Evolutionary conservation across 2,888 invertebrate species (phyloP).

Genomic region (Nezara viridula): DNA sequence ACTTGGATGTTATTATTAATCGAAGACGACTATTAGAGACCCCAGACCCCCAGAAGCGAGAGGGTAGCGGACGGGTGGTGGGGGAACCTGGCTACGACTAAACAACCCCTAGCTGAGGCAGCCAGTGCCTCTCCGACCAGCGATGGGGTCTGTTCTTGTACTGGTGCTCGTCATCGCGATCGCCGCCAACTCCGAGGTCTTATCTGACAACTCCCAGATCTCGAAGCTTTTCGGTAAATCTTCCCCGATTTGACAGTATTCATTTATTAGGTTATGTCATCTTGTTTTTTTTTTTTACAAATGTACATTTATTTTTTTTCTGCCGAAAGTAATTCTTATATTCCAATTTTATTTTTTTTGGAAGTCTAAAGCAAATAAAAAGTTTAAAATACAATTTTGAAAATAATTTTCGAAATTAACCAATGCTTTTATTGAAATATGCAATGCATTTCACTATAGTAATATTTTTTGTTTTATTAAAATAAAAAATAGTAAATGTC

Average conservation of each 20-base stretch:
- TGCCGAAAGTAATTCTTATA: background rate
- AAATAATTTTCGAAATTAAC: no score
- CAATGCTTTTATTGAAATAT: no score
- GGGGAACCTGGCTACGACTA: slow-evolving; percentile 37
- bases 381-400: no score
- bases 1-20: no score
- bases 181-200: slow-evolving; percentile 54
- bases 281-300: background rate
- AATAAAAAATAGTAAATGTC: no score
- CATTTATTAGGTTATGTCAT: background rate
- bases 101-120: slow-evolving; percentile 35
- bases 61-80: background rate
- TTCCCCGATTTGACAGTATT: background rate
- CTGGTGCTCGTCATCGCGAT: slow-evolving; percentile 37
- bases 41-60: background rate
- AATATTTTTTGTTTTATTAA: no score
- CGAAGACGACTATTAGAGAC: background rate
- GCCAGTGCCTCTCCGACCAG: slow-evolving; percentile 45
- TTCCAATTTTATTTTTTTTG: no score
- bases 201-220: slow-evolving; percentile 28
- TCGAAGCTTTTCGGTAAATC: slow-evolving; percentile 54
- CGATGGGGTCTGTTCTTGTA: slow-evolving; percentile 53
- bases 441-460: no score
- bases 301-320: background rate
- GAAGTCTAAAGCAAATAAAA: no score